These are phyloP conservation scores for Tragelaphus imberbis DNA, from an alignment of 2,113 vertebrate species.

Conservation along the genomic window DNA sequence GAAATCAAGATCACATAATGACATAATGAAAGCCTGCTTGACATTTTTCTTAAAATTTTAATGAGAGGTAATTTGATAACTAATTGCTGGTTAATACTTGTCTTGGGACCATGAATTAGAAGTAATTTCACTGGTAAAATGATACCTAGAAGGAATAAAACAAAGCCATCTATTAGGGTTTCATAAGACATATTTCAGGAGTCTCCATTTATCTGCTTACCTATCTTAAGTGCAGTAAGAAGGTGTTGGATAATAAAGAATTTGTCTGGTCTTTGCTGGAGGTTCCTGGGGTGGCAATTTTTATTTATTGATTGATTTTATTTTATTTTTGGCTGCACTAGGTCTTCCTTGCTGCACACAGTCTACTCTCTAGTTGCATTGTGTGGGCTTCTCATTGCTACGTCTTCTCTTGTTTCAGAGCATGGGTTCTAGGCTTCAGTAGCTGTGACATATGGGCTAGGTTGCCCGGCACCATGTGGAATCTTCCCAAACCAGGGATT, in stretches of 20 bases:
- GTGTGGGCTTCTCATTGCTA: background rate
- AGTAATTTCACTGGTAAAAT: constrained; percentile 20
- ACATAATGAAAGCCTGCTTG: constrained; percentile 16
- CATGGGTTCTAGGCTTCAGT: background rate
- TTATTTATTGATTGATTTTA: background rate
- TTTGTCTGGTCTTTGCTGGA: background rate
- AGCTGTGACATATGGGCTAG: background rate
- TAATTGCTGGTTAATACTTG: background rate
- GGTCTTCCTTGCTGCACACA: background rate
- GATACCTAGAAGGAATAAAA: background rate
- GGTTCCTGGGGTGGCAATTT: background rate
- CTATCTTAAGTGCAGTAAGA: background rate
- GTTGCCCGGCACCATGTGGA: background rate
- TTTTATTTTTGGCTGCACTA: background rate
- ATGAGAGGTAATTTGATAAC: constrained; percentile 24
- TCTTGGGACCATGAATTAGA: background rate
- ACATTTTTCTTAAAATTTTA: constrained; percentile 43
- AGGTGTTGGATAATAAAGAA: background rate
- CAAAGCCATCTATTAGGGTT: background rate
- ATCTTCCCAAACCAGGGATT: background rate
- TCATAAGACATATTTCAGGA: background rate
- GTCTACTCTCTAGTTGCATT: background rate
- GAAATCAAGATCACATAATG: constrained; percentile 34
- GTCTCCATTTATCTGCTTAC: background rate
- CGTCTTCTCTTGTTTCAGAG: background rate